Percentiles rank a stretch among this genome's conserved stretches.
Evolutionary conservation across 2,888 invertebrate species (phyloP).

Genomic region (Lasioglossum leucozonium): DNA sequence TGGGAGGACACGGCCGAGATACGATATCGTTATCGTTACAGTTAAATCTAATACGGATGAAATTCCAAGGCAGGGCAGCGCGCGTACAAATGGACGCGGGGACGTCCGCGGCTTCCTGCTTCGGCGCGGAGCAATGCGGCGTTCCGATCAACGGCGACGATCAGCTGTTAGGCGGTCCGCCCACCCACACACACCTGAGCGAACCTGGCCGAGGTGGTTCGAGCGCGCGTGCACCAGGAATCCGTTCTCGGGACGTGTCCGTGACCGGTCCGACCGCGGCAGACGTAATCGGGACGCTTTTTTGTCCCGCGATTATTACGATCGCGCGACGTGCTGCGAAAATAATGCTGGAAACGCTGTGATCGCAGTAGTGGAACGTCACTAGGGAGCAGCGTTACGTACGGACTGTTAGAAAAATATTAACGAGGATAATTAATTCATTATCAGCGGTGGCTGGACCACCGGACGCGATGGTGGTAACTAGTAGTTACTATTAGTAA

Average conservation of each 20-base stretch:
- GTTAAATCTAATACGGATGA: conserved; percentile 77
- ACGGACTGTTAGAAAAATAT: too few species aligned
- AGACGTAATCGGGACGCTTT: conserved; percentile 40
- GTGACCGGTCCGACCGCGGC: conserved; percentile 38
- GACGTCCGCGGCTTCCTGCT: conserved; percentile 73
- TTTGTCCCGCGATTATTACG: conserved; percentile 44
- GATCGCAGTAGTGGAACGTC: too few species aligned
- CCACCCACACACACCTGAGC: conserved; percentile 37
- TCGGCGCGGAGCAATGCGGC: too few species aligned
- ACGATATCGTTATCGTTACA: conserved; percentile 70
- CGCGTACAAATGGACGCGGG: conserved; percentile 74
- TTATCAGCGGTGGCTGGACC: too few species aligned
- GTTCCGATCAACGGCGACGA: conserved; percentile 73
- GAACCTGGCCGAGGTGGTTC: neutral
- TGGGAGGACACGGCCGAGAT: conserved; percentile 40
- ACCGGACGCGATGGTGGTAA: too few species aligned
- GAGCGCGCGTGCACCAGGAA: conserved; percentile 25
- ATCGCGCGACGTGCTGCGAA: neutral
- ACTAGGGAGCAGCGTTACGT: too few species aligned
- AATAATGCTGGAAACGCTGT: too few species aligned
- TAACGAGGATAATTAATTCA: too few species aligned
- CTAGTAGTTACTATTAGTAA: too few species aligned
- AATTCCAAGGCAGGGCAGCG: conserved; percentile 71
- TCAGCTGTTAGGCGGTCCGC: conserved; percentile 69
- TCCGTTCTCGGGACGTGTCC: conserved; percentile 37